phyloP scores from a whole-genome alignment of 2,888 invertebrate species.

The Nipponacmea schrenckii region DNA sequence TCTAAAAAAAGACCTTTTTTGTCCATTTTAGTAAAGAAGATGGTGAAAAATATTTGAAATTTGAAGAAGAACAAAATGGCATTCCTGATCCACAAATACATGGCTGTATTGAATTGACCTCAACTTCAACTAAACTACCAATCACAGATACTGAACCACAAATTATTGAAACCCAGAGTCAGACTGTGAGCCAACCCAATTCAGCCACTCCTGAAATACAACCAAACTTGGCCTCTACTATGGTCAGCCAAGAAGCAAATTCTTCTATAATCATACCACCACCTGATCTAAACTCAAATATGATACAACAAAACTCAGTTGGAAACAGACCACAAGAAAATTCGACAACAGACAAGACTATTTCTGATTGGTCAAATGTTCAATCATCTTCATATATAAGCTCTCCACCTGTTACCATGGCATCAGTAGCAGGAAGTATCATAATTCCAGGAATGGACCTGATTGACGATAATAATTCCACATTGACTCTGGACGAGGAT shows the following conservation, averaged over 20 bases:
- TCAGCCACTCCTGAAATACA: slow-evolving; percentile 22
- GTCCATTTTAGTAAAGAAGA: slow-evolving; percentile 25
- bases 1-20: too few species aligned
- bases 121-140: slow-evolving; percentile 13
- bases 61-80: slow-evolving; percentile 25
- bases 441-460: too few species aligned
- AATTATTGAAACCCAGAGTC: slow-evolving; percentile 20
- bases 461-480: background rate
- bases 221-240: background rate
- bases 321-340: too few species aligned
- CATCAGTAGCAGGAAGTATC: background rate
- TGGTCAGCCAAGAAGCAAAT: background rate
- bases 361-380: too few species aligned
- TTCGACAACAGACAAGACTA: too few species aligned
- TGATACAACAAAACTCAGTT: too few species aligned
- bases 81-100: slow-evolving; percentile 20
- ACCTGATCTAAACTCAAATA: too few species aligned
- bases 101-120: slow-evolving; percentile 21
- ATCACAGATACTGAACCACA: slow-evolving; percentile 7
- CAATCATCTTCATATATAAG: too few species aligned
- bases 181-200: slow-evolving; percentile 10
- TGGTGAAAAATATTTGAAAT: slow-evolving; percentile 23
- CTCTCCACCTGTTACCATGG: background rate
- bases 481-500: background rate
- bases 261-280: background rate